Evolutionary conservation across 37 sponge, comb jelly and placozoan genomes (phyloP), one percentile per base, ranked within the genome.

Genomic region (Tethya wilhelma): DNA sequence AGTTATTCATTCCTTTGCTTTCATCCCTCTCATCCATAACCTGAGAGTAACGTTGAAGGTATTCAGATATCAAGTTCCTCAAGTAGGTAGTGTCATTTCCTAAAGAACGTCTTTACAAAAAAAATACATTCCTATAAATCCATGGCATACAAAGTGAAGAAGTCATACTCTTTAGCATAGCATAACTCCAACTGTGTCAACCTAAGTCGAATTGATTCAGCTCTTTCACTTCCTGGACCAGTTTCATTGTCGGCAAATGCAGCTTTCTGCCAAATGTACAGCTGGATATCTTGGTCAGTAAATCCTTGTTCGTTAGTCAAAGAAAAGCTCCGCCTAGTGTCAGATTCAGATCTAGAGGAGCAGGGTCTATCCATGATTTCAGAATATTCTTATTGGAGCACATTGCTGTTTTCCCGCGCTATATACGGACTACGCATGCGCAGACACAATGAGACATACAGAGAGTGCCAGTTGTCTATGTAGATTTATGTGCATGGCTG

Each of bases 211-310:
- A 87, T 74, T 25, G 88, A 87, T 45, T 87, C 88, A 33, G 79
- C 79, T 11, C 6, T 60, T 11, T 44, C 63, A 37, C 84, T 65
- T 8, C 53, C 64, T 1, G 8, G 56, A 12, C 64, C 64, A 4
- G 41, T 11, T 7, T 44, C 80, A 55, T 44, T 55, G 23, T 38
- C 65, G 28, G 69, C 23, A 40, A 87, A 87, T 4, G 58, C 58
- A 59, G 88, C 88, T 39, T 64, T 87, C 82, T 87, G 88, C 88
- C 88, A 87, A 23, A 87, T 40, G 64, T 66, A 76, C 44, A 87
- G 26, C 34, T 42, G 40, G 23, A 68, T 33, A 2, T 81, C 46
- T 2, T 79, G 43, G 26, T 66, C 79, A 1, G 32, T 28, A 2
- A 43, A 5, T 25, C 49, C 6, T 3, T 43, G 32, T 49, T 31